These are phyloP conservation scores for Spilarctia lutea DNA, from an alignment of 2,888 invertebrate genomes.

Conservation along the genomic window DNA sequence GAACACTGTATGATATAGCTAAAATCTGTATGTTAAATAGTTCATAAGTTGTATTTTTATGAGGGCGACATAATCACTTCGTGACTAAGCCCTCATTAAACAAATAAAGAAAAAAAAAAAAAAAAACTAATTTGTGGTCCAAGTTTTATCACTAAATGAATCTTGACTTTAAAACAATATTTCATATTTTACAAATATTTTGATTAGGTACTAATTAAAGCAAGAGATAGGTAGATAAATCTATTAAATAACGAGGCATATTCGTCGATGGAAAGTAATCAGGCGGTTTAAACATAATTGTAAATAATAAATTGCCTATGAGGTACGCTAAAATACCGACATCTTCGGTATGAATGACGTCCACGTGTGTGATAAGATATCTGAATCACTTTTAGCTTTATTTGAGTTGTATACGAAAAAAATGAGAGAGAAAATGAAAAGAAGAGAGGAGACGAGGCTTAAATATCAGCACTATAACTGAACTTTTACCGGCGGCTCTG, in stretches of 20 bases:
- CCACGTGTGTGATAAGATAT: background rate
- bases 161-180: background rate
- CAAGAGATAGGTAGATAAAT: background rate
- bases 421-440: background rate
- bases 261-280: background rate
- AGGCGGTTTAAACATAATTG: background rate
- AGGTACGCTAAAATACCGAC: background rate
- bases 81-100: too few species aligned
- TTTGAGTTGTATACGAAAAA: background rate
- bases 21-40: too few species aligned
- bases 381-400: background rate
- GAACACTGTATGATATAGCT: too few species aligned
- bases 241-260: background rate
- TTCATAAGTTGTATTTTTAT: too few species aligned
- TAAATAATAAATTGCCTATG: background rate
- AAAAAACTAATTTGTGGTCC: background rate
- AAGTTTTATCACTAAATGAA: background rate
- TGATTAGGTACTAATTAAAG: background rate
- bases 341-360: background rate
- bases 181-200: background rate
- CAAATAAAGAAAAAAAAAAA: too few species aligned
- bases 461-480: too few species aligned
- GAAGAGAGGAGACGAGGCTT: too few species aligned
- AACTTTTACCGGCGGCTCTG: too few species aligned
- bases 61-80: too few species aligned